These are phyloP conservation scores for Epinotia bilunana DNA, from an alignment of 2,888 invertebrate genomes.

Conservation along the genomic window DNA sequence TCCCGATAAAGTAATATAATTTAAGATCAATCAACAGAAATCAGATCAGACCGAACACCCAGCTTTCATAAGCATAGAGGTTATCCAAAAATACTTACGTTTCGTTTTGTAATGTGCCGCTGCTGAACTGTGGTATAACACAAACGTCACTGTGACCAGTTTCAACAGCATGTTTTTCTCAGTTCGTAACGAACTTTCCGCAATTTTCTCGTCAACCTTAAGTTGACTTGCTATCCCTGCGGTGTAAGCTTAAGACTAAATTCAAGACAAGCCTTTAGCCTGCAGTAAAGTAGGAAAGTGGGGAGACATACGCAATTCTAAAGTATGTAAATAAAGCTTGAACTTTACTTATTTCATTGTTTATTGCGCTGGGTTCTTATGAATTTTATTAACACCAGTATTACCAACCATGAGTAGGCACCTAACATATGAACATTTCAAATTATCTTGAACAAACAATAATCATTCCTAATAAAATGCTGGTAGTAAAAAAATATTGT, in stretches of 20 bases:
- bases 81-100: conserved; percentile 71
- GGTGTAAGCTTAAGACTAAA: conserved; percentile 72
- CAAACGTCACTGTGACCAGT: conserved; percentile 73
- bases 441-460: neutral
- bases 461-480: neutral
- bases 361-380: neutral
- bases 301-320: conserved; percentile 78
- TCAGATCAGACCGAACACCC: conserved; percentile 32
- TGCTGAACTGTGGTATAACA: conserved; percentile 61
- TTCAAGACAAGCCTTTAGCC: conserved; percentile 58
- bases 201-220: conserved; percentile 24
- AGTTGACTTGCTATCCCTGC: conserved; percentile 48
- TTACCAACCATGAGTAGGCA: neutral
- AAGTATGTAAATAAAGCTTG: conserved; percentile 78
- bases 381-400: neutral
- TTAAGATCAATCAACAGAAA: conserved; percentile 33
- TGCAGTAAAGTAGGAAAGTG: conserved; percentile 64
- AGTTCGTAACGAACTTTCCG: conserved; percentile 10
- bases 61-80: conserved; percentile 46
- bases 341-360: conserved; percentile 58
- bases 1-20: neutral
- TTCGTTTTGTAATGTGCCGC: conserved; percentile 77
- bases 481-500: neutral
- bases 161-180: conserved; percentile 70
- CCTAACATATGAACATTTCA: neutral